These are phyloP conservation scores for Lobophora halterata DNA, from an alignment of 2,888 invertebrate genomes.

Conservation along the genomic window DNA sequence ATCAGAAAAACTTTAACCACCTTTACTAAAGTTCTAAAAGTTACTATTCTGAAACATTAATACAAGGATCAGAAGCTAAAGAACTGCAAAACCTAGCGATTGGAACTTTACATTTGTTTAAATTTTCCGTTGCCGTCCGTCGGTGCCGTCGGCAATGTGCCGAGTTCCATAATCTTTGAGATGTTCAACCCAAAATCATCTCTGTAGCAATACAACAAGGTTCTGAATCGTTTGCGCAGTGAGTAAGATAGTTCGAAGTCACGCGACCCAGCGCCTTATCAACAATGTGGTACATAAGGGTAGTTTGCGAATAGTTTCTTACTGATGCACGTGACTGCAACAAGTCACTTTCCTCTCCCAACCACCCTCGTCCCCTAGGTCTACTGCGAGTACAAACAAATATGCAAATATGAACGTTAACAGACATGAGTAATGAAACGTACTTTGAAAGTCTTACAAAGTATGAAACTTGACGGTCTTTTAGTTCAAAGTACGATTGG, in stretches of 20 bases:
- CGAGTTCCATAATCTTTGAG: slow-evolving; percentile 1
- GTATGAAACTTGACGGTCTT: too few species aligned
- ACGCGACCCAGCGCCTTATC: slow-evolving; percentile 19
- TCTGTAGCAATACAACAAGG: slow-evolving; percentile 3
- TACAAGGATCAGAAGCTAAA: neutral
- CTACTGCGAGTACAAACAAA: slow-evolving; percentile 30
- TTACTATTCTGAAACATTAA: neutral
- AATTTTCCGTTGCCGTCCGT: slow-evolving; percentile 14
- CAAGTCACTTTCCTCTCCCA: slow-evolving; percentile 59
- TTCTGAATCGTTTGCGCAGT: slow-evolving; percentile 8
- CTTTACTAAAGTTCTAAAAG: neutral
- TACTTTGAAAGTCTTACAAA: too few species aligned
- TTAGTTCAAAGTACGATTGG: too few species aligned
- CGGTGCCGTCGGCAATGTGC: slow-evolving; percentile 23
- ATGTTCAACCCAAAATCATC: slow-evolving; percentile 1
- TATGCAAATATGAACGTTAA: too few species aligned
- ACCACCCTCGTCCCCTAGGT: slow-evolving; percentile 38
- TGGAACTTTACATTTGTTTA: slow-evolving; percentile 12
- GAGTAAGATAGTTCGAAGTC: slow-evolving; percentile 14
- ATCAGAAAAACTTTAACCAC: too few species aligned
- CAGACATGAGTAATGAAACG: too few species aligned
- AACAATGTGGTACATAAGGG: slow-evolving; percentile 34
- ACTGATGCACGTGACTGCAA: slow-evolving; percentile 65
- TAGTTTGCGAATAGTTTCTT: slow-evolving; percentile 44
- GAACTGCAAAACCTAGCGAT: slow-evolving; percentile 12